Conservation (phyloP, 1,140 invertebrate genomes). For the Oncopodura yosiiana region DNA sequence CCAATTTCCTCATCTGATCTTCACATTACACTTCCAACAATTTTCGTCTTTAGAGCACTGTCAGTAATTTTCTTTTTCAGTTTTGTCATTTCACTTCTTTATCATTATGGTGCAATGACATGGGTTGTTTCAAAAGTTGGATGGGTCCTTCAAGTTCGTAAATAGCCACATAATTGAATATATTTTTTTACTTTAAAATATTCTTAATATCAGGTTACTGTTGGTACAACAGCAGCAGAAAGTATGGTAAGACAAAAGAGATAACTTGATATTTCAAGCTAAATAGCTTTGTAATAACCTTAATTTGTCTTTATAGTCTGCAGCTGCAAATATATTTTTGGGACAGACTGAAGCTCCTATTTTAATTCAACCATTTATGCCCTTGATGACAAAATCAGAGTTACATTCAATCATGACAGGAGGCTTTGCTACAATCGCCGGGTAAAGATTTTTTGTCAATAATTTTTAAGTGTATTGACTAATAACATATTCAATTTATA, state of each 20-base stretch:
- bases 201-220: slow-evolving; percentile 43
- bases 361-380: slow-evolving; percentile 74
- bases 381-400: slow-evolving; percentile 76
- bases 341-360: slow-evolving; percentile 74
- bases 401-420: slow-evolving; percentile 85
- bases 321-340: slow-evolving; percentile 48
- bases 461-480: not conserved
- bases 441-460: slow-evolving; percentile 39
- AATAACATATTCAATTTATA: slow-evolving; percentile 39
- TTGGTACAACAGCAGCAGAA: slow-evolving; percentile 83
- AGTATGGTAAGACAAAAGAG: no score
- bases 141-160: slow-evolving; percentile 52
- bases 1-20: not conserved
- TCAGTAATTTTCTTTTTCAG: slow-evolving; percentile 86
- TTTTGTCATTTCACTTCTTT: slow-evolving; percentile 74
- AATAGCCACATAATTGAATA: slow-evolving; percentile 2
- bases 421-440: slow-evolving; percentile 90
- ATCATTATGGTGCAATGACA: slow-evolving; percentile 79
- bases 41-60: slow-evolving; percentile 71
- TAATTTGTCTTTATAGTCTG: slow-evolving; percentile 44
- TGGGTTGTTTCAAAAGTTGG: slow-evolving; percentile 74
- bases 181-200: not conserved
- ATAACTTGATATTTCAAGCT: no score
- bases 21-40: slow-evolving; percentile 32
- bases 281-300: not conserved